A percentile compares a stretch with the other conserved stretches of the same genome.
Evolutionary conservation across 2,113 vertebrate species (phyloP).

Genomic region (Climacteris rufus): DNA sequence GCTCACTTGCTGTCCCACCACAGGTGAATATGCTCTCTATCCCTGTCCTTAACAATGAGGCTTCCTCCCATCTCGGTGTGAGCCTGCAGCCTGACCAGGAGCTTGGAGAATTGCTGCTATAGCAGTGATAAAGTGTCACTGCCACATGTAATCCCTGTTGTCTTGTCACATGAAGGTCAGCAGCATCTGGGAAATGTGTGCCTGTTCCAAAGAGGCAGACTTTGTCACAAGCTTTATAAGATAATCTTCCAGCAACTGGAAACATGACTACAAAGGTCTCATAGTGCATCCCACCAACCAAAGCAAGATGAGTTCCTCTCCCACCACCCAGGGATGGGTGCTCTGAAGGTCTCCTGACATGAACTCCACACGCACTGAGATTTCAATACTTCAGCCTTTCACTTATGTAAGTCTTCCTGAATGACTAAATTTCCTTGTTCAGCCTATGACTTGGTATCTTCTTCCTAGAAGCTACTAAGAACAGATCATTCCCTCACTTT

Average conservation of each 20-base stretch:
- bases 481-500: not conserved
- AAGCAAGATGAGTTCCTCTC: not conserved
- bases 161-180: not conserved
- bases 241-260: not conserved
- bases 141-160: not conserved
- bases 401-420: not conserved
- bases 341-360: not conserved
- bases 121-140: not conserved
- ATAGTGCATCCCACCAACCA: not conserved
- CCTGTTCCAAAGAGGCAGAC: not conserved
- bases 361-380: accelerated
- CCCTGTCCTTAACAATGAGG: not conserved
- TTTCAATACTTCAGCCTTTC: not conserved
- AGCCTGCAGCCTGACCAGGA: not conserved
- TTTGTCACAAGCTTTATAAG: not conserved
- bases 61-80: not conserved
- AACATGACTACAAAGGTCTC: not conserved
- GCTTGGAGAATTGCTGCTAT: not conserved
- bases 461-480: not conserved
- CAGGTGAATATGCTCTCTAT: accelerated
- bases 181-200: accelerated
- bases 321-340: not conserved
- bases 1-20: not conserved
- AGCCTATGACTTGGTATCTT: not conserved
- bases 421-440: not conserved